Evolutionary conservation across 1,140 invertebrate genomes (phyloP), one percentile per base, ranked within the genome.

Genomic region (Drosophila auraria): DNA sequence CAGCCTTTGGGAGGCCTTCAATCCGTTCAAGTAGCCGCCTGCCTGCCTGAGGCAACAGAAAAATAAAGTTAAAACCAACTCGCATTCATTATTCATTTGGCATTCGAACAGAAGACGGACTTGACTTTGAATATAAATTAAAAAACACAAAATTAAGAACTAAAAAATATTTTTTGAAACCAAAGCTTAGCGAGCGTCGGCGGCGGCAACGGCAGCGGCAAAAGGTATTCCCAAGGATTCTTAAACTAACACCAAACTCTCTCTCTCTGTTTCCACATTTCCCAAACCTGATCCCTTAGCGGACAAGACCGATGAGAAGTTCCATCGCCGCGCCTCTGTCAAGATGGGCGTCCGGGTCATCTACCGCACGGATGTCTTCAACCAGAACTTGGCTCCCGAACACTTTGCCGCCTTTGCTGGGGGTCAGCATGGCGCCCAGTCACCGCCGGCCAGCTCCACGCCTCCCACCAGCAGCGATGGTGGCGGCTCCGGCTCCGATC

Each of bases 281-380:
- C 9, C 9, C 9, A 0, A 3, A 4, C 33, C 5, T 45, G 20
- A 51, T 51, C 38, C 25, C 80, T 33, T 56, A 93, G 92, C 87
- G 0, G 92, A 93, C 56, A 93, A 92, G 62, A 90, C 92, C 25
- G 90, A 92, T 38, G 92, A 93, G 42, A 93, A 93, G 71, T 93
- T 93, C 60, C 92, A 92, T 80, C 80, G 92, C 11, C 82, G 91
- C 11, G 91, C 92, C 25, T 87, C 92, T 1, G 92, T 93, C 5
- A 92, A 91, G 53, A 93, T 93, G 92, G 87, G 92, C 2, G 87
- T 93, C 1, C 69, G 92, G 6, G 92, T 93, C 49, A 93, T 93
- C 23, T 92, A 93, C 71, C 91, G 92, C 53, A 92, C 92, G 33
- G 92, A 93, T 56, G 83, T 93, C 9, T 91, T 83, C 45, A 69